Evolutionary conservation across 2,113 vertebrate genomes (phyloP).

Genomic region (Triplophysa tibetana): DNA sequence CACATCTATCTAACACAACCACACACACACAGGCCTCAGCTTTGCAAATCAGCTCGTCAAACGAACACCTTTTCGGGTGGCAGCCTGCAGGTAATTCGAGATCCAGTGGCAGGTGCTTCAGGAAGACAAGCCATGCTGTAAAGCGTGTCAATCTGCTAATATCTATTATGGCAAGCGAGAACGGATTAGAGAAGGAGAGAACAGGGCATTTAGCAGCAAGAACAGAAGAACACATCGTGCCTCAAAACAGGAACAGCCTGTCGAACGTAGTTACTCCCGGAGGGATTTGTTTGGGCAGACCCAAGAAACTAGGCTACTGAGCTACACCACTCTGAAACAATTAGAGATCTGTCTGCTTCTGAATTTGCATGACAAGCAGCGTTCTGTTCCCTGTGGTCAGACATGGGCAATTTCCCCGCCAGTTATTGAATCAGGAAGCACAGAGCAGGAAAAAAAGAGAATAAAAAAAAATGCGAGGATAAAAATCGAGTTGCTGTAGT

Average conservation of each 20-base stretch:
- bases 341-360: constrained; percentile 48
- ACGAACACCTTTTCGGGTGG: constrained; percentile 26
- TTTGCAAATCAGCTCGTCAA: constrained; percentile 42
- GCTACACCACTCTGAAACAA: constrained; percentile 46
- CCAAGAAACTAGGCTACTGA: constrained; percentile 27
- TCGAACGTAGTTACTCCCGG: constrained; percentile 18
- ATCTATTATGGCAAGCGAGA: constrained; percentile 38
- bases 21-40: constrained; percentile 23
- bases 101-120: constrained; percentile 48
- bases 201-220: constrained; percentile 34
- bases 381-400: constrained; percentile 34
- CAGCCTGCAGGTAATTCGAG: constrained; percentile 54
- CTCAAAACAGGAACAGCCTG: constrained; percentile 37
- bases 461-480: neutral
- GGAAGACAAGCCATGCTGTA: constrained; percentile 39
- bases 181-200: constrained; percentile 36
- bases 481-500: neutral
- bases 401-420: constrained; percentile 30
- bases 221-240: constrained; percentile 43
- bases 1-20: constrained; percentile 26
- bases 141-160: constrained; percentile 51
- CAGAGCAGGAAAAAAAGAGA: constrained; percentile 9
- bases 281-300: constrained; percentile 44
- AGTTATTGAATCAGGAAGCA: constrained; percentile 43
- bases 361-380: constrained; percentile 54